Percentiles rank a stretch among this genome's conserved stretches.
phyloP scores from a whole-genome alignment of 1,140 invertebrate genomes.

The Magallana angulata region DNA sequence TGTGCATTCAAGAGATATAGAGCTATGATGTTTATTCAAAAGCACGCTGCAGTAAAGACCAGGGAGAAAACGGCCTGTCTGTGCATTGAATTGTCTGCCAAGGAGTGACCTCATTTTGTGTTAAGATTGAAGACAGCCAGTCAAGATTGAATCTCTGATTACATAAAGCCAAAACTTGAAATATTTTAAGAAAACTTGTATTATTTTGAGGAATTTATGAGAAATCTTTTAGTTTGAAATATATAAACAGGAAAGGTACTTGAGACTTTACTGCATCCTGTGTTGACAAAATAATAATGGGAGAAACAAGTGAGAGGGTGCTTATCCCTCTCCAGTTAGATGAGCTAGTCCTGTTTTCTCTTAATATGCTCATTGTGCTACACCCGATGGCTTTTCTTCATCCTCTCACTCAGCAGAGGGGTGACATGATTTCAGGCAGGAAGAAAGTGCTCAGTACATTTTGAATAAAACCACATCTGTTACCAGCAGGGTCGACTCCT shows the following conservation, averaged over 20 bases:
- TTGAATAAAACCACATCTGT: constrained; percentile 23
- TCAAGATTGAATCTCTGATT: constrained; percentile 5
- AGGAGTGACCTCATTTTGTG: constrained; percentile 25
- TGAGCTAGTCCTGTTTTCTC: background rate
- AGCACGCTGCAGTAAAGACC: background rate
- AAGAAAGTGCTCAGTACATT: background rate
- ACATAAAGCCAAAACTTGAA: background rate
- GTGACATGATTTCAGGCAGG: constrained; percentile 1
- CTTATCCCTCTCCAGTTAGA: constrained; percentile 29
- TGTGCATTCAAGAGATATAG: constrained; percentile 2
- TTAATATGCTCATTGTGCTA: background rate
- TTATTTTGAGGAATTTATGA: background rate
- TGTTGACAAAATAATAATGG: background rate
- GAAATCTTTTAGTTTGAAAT: no score
- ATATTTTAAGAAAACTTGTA: constrained; percentile 7
- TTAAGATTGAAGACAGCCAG: background rate
- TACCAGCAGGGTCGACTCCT: background rate
- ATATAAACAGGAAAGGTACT: background rate
- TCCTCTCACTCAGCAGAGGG: background rate
- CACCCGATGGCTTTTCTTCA: background rate
- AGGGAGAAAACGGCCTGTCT: background rate
- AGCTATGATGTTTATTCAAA: constrained; percentile 15
- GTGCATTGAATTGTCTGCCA: constrained; percentile 30
- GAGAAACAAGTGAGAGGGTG: background rate
- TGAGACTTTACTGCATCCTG: background rate